Evolutionary conservation across 2,797 vertebrate species (phyloP).

Genomic region (Avahi laniger): DNA sequence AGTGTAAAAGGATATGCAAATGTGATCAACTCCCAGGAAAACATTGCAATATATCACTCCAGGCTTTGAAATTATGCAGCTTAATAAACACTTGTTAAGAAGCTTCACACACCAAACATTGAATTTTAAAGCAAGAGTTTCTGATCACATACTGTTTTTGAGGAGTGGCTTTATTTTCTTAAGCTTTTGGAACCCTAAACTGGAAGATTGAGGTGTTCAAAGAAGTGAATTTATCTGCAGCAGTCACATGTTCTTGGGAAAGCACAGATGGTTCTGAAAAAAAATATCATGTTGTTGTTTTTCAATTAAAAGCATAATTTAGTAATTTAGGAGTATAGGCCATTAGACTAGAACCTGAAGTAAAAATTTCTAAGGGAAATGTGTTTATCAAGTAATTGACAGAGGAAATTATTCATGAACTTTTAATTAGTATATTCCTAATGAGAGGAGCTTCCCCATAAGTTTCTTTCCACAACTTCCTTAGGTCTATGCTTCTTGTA

Average conservation of each 20-base stretch:
- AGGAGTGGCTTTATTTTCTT: constrained; percentile 17
- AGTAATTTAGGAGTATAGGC: constrained; percentile 48
- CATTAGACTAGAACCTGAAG: constrained; percentile 56
- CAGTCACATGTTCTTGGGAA: constrained; percentile 39
- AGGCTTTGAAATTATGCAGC: constrained; percentile 87
- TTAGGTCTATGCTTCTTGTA: background rate
- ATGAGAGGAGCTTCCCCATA: background rate
- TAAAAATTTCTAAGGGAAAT: constrained; percentile 58
- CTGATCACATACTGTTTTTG: constrained; percentile 32
- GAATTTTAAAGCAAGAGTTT: constrained; percentile 69
- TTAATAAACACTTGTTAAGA: constrained; percentile 86
- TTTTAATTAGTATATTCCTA: constrained; percentile 44
- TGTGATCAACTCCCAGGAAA: constrained; percentile 84
- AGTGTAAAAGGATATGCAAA: constrained; percentile 80
- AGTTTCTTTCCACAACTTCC: background rate
- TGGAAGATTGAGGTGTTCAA: background rate
- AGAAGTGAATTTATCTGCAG: background rate
- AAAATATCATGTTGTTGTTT: constrained; percentile 43
- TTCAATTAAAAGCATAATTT: constrained; percentile 67
- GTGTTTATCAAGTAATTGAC: constrained; percentile 38
- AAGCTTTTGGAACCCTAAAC: constrained; percentile 26
- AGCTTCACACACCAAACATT: constrained; percentile 55
- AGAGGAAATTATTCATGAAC: constrained; percentile 42
- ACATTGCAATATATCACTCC: constrained; percentile 85
- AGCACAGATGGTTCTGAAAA: constrained; percentile 44